phyloP scores from a whole-genome alignment of 2,113 vertebrate species.

The Pimephales promelas region DNA sequence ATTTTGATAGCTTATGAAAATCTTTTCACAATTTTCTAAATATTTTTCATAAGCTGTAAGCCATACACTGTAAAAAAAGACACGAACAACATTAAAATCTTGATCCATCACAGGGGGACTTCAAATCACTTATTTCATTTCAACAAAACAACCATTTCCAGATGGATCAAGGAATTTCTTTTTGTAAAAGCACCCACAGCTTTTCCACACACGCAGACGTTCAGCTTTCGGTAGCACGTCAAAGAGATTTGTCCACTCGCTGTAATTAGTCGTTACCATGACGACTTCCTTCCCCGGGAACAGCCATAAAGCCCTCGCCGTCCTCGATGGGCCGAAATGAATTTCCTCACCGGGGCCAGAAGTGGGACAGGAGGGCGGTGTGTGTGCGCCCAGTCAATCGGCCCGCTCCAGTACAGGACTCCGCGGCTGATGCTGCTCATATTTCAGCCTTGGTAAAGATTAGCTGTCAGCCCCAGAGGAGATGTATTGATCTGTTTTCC shows the following conservation, averaged over 20 bases:
- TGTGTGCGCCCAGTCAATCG: constrained; percentile 73
- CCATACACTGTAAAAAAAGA: no score
- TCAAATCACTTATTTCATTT: no score
- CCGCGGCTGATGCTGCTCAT: constrained; percentile 76
- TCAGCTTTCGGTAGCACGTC: no score
- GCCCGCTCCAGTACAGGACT: constrained; percentile 82
- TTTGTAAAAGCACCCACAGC: no score
- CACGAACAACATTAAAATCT: no score
- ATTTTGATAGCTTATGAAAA: no score
- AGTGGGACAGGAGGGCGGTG: constrained; percentile 59
- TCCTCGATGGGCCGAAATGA: constrained; percentile 44
- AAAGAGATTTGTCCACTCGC: constrained; percentile 56
- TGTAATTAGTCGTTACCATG: constrained; percentile 74
- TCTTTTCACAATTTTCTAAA: no score
- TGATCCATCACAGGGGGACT: no score
- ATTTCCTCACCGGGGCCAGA: constrained; percentile 63
- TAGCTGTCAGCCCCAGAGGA: constrained; percentile 83
- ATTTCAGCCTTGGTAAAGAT: constrained; percentile 84
- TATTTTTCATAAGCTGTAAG: no score
- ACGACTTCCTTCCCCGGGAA: constrained; percentile 55
- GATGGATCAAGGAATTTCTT: no score
- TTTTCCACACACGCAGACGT: constrained; percentile 60
- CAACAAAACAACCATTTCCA: no score
- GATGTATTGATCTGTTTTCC: constrained; percentile 86
- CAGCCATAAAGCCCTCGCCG: constrained; percentile 25